phyloP scores from a whole-genome alignment of 2,797 vertebrate genomes.

The Jordanella pulchra region DNA sequence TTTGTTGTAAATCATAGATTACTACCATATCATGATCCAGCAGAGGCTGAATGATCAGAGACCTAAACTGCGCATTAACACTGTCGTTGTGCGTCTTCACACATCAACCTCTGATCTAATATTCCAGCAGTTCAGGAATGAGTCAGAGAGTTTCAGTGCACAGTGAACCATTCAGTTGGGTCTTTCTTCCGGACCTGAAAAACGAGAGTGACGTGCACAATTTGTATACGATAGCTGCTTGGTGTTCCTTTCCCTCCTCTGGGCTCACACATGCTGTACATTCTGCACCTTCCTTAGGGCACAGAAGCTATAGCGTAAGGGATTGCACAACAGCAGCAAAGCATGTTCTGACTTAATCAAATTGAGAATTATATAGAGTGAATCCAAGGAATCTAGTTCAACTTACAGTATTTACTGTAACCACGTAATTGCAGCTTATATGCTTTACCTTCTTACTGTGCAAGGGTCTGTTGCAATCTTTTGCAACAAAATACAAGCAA shows the following conservation, averaged over 20 bases:
- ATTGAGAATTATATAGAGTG: neutral
- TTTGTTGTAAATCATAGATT: constrained; percentile 15
- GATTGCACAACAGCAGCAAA: constrained; percentile 18
- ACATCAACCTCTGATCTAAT: constrained; percentile 26
- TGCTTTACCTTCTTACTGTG: neutral
- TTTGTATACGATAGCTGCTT: neutral
- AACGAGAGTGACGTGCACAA: neutral
- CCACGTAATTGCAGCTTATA: neutral
- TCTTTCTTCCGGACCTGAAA: constrained; percentile 23
- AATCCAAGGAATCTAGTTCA: neutral
- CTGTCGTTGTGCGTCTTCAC: constrained; percentile 28
- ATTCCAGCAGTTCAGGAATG: constrained; percentile 9
- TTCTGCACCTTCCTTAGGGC: constrained; percentile 40
- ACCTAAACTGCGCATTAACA: constrained; percentile 16
- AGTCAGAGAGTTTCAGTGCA: neutral
- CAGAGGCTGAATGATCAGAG: neutral
- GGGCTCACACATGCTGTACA: constrained; percentile 25
- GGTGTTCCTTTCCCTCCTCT: constrained; percentile 17
- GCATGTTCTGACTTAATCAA: constrained; percentile 25
- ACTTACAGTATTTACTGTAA: neutral
- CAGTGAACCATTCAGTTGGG: constrained; percentile 12
- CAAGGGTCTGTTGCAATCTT: neutral
- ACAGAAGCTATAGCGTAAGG: neutral
- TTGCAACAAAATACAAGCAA: neutral
- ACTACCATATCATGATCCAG: constrained; percentile 22